Evolutionary conservation across 2,797 vertebrate genomes (phyloP).

Genomic region (Toxotes lorentzi): DNA sequence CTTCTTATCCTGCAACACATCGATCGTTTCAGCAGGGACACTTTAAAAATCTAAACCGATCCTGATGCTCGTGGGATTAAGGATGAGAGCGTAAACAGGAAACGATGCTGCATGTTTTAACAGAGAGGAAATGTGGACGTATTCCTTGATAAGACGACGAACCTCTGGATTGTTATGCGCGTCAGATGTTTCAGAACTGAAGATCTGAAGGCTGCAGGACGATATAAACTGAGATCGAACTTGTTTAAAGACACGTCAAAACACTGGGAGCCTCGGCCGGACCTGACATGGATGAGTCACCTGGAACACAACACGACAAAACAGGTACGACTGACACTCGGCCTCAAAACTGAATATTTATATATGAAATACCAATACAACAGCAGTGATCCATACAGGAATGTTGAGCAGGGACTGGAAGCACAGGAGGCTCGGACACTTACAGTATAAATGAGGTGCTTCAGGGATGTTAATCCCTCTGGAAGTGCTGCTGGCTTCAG

Average conservation of each 20-base stretch:
- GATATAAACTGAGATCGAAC: neutral
- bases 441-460: neutral
- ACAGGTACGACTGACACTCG: neutral
- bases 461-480: neutral
- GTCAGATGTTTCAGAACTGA: neutral
- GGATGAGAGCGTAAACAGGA: neutral
- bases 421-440: neutral
- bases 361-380: neutral
- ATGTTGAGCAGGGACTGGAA: neutral
- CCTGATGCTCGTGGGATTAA: neutral
- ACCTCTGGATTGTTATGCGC: neutral
- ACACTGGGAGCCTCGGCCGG: neutral
- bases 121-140: neutral
- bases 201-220: neutral
- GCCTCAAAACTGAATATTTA: neutral
- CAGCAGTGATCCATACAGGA: neutral
- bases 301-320: neutral
- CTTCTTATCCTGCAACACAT: too few relatives aligned
- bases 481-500: conserved; percentile 15
- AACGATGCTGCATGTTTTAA: neutral
- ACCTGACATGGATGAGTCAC: neutral
- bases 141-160: neutral
- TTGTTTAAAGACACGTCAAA: conserved; percentile 18
- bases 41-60: neutral
- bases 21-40: too few relatives aligned